Evolutionary conservation across 2,113 vertebrate species (phyloP).

Genomic region (Channa argus): DNA sequence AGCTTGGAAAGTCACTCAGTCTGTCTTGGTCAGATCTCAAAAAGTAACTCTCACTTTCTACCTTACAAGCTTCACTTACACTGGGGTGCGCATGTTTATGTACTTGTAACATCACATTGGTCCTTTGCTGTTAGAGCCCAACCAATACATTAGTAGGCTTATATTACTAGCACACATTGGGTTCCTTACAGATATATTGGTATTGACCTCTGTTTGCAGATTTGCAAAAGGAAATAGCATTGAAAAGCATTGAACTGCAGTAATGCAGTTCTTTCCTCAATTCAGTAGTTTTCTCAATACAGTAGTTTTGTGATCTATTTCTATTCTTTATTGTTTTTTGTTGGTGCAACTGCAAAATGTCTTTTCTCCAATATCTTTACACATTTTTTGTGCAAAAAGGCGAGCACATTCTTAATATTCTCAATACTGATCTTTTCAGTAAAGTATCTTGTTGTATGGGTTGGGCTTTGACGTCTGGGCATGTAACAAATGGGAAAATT

Average conservation of each 20-base stretch:
- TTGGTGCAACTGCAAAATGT: too few relatives aligned
- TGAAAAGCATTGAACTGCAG: not conserved
- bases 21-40: slow-evolving; percentile 57
- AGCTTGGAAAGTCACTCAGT: slow-evolving; percentile 44
- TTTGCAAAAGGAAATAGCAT: not conserved
- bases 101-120: not conserved
- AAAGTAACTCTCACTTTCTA: slow-evolving; percentile 20
- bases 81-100: slow-evolving; percentile 38
- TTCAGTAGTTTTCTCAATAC: not conserved
- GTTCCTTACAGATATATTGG: not conserved
- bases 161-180: not conserved
- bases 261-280: not conserved
- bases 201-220: not conserved
- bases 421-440: not conserved
- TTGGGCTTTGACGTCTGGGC: slow-evolving; percentile 27
- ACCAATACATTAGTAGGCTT: not conserved
- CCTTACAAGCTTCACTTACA: slow-evolving; percentile 17
- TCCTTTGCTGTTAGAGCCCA: slow-evolving; percentile 18
- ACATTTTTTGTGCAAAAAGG: not conserved
- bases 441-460: slow-evolving; percentile 1
- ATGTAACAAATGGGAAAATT: not conserved
- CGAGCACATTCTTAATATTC: not conserved
- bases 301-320: not conserved
- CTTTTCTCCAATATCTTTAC: too few relatives aligned
- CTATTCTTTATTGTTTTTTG: not conserved